These are phyloP conservation scores for Coleophora deauratella DNA, from an alignment of 2,888 invertebrate genomes.

Conservation along the genomic window DNA sequence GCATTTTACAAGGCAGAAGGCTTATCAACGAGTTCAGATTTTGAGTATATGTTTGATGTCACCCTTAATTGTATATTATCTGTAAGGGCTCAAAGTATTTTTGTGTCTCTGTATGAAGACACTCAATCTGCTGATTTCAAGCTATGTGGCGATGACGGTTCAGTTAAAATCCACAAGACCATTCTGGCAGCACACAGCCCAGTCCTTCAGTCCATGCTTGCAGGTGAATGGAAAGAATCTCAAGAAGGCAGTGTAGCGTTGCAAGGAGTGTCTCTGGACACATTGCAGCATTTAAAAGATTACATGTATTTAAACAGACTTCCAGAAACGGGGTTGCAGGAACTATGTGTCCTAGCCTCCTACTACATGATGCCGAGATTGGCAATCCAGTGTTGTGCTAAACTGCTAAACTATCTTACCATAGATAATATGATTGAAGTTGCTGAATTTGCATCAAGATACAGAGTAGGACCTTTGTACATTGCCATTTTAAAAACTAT, in stretches of 20 bases:
- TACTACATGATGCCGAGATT: neutral
- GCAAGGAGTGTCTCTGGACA: neutral
- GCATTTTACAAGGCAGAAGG: neutral
- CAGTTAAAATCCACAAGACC: neutral
- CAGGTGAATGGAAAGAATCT: neutral
- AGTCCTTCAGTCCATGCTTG: neutral
- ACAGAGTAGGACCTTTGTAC: too few relatives aligned
- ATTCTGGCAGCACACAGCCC: neutral
- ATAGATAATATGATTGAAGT: too few relatives aligned
- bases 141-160: neutral
- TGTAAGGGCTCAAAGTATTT: neutral
- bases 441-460: too few relatives aligned
- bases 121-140: neutral
- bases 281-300: conserved; percentile 1
- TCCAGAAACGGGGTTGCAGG: conserved; percentile 1
- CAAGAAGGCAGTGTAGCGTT: neutral
- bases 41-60: neutral
- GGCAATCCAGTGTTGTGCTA: neutral
- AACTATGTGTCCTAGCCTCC: neutral
- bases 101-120: neutral
- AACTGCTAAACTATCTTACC: neutral
- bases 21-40: conserved; percentile 2
- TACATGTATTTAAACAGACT: conserved; percentile 1
- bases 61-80: neutral
- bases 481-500: too few relatives aligned